Percentiles rank a stretch among this genome's conserved stretches.
These are phyloP conservation scores for Palythoa grandis DNA, from an alignment of 92 coral and sea anemone genomes.

Conservation along the genomic window DNA sequence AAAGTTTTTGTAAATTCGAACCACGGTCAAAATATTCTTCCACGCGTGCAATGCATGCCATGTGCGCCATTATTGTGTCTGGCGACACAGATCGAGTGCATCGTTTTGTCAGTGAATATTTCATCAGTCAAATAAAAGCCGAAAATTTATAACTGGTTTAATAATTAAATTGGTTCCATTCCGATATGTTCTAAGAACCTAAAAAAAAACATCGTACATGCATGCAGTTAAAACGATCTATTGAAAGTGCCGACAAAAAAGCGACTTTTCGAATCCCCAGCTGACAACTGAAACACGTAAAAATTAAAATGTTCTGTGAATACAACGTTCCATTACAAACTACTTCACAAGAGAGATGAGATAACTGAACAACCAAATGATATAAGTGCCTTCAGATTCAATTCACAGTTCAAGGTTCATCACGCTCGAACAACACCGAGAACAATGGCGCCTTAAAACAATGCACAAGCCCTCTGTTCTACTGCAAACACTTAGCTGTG, in stretches of 20 bases:
- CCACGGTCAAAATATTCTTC: constrained; percentile 25
- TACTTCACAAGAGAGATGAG: constrained; percentile 28
- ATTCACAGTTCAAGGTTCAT: constrained; percentile 24
- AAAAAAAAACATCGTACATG: not conserved
- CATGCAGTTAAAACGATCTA: not conserved
- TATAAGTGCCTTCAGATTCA: constrained; percentile 8
- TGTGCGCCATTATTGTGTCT: constrained; percentile 9
- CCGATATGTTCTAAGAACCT: not conserved
- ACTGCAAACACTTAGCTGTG: no score
- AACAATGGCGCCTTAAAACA: no score
- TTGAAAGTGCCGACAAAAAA: constrained; percentile 5
- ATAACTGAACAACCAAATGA: not conserved
- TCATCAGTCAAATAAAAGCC: not conserved
- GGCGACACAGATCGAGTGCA: constrained; percentile 5
- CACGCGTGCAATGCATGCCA: constrained; percentile 18
- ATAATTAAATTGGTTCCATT: not conserved
- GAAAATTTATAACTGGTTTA: not conserved
- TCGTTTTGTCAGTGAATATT: constrained; percentile 1
- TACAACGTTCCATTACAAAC: constrained; percentile 34
- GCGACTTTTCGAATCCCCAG: constrained; percentile 19
- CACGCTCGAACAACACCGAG: constrained; percentile 23
- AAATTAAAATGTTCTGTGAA: constrained; percentile 19
- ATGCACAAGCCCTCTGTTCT: no score
- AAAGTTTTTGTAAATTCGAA: constrained; percentile 19
- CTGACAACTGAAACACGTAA: constrained; percentile 32